phyloP scores from a whole-genome alignment of 92 coral and sea anemone species.

The Bergia sp. region DNA sequence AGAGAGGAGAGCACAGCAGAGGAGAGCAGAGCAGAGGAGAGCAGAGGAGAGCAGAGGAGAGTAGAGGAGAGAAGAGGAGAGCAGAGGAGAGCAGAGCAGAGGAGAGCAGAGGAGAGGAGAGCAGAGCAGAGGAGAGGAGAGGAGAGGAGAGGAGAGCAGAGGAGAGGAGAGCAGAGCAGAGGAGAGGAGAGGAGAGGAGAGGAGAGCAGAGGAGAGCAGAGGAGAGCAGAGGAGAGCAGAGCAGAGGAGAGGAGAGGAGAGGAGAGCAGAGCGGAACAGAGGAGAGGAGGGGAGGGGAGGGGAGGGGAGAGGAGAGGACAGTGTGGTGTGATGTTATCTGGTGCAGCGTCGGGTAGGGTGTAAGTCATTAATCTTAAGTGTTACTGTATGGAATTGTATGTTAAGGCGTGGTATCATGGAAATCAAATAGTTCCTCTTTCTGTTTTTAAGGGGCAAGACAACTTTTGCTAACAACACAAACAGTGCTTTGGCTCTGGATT shows the following conservation, averaged over 20 bases:
- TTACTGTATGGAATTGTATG: too few species aligned
- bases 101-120: not conserved
- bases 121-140: not conserved
- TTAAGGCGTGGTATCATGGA: not conserved
- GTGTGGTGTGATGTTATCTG: too few species aligned
- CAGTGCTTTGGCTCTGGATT: constrained; percentile 80
- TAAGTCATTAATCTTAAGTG: too few species aligned
- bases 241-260: not conserved
- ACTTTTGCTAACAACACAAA: constrained; percentile 54
- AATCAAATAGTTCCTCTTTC: constrained; percentile 30
- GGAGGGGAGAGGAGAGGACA: not conserved
- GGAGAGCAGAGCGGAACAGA: not conserved
- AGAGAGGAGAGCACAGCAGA: not conserved
- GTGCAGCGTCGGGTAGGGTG: too few species aligned
- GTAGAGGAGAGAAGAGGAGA: not conserved
- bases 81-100: not conserved
- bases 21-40: not conserved
- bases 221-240: not conserved
- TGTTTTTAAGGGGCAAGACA: constrained; percentile 51
- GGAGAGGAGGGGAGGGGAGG: not conserved
- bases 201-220: not conserved
- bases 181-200: not conserved
- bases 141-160: not conserved
- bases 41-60: not conserved
- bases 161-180: not conserved